phyloP scores from a whole-genome alignment of 2,113 vertebrate genomes.

The Sciurus niger region DNA sequence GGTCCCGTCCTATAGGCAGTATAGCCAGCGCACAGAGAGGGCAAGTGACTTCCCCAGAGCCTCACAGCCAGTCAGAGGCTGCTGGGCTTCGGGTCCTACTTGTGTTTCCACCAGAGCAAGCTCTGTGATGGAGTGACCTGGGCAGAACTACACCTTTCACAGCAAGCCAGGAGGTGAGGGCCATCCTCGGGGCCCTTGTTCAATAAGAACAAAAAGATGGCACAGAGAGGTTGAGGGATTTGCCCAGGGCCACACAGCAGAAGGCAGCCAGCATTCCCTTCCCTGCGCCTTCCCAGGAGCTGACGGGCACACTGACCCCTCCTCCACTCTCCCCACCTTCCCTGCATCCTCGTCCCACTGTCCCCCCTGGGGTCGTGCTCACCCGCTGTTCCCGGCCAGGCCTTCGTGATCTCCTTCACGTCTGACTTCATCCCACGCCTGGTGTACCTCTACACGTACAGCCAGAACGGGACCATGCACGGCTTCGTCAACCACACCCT shows the following conservation, averaged over 20 bases:
- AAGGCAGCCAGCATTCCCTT: rapidly evolving
- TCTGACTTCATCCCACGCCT: slow-evolving; percentile 99
- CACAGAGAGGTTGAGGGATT: neutral
- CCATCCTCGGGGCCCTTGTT: rapidly evolving
- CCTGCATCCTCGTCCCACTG: rapidly evolving
- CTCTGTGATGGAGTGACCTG: neutral
- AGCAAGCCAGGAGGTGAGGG: neutral
- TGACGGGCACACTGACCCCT: neutral
- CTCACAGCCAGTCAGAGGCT: neutral
- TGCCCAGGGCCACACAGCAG: neutral
- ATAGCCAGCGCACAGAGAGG: neutral
- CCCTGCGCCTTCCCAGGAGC: neutral
- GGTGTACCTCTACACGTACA: slow-evolving; percentile 98
- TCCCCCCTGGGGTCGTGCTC: neutral
- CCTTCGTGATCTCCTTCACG: slow-evolving; percentile 99
- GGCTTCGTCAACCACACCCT: slow-evolving; percentile 97
- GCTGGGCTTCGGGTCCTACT: rapidly evolving
- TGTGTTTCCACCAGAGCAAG: rapidly evolving
- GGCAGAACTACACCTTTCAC: too few relatives aligned
- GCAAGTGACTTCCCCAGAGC: neutral
- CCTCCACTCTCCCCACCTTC: rapidly evolving
- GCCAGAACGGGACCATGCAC: slow-evolving; percentile 95
- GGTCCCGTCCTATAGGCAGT: neutral
- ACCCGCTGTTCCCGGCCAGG: slow-evolving; percentile 88
- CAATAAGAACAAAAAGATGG: neutral